These are phyloP conservation scores for Sisyra nigra DNA, from an alignment of 2,888 invertebrate species.

Conservation along the genomic window DNA sequence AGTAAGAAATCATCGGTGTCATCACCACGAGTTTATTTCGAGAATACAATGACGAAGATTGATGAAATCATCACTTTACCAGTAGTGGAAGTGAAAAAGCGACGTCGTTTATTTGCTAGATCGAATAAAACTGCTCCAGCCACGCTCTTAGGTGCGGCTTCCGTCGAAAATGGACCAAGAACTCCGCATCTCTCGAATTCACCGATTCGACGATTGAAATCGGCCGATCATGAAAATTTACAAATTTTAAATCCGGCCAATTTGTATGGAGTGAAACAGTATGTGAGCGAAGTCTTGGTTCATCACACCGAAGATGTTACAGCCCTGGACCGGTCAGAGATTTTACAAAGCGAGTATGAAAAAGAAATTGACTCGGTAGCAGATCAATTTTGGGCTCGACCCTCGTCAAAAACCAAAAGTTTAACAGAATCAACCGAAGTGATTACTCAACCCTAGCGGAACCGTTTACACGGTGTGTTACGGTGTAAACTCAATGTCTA, in stretches of 20 bases:
- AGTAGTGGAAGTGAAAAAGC: neutral
- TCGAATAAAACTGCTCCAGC: slow-evolving; percentile 23
- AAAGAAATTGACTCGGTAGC: too few relatives aligned
- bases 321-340: too few relatives aligned
- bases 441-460: too few relatives aligned
- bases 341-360: too few relatives aligned
- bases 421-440: too few relatives aligned
- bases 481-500: too few relatives aligned
- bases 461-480: too few relatives aligned
- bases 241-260: slow-evolving; percentile 6
- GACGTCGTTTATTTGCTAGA: neutral
- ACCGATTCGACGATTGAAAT: slow-evolving; percentile 1
- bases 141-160: slow-evolving; percentile 12
- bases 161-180: slow-evolving; percentile 1
- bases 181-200: neutral
- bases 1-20: neutral
- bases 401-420: too few relatives aligned
- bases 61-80: neutral
- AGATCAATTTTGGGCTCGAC: too few relatives aligned
- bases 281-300: too few relatives aligned
- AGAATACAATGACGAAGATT: neutral
- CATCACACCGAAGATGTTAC: too few relatives aligned
- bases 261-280: neutral
- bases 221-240: slow-evolving; percentile 4
- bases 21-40: neutral